Percentiles rank a stretch among this genome's conserved stretches.
These are phyloP conservation scores for Diplodus puntazzo DNA, from an alignment of 2,797 vertebrate species.

Conservation along the genomic window DNA sequence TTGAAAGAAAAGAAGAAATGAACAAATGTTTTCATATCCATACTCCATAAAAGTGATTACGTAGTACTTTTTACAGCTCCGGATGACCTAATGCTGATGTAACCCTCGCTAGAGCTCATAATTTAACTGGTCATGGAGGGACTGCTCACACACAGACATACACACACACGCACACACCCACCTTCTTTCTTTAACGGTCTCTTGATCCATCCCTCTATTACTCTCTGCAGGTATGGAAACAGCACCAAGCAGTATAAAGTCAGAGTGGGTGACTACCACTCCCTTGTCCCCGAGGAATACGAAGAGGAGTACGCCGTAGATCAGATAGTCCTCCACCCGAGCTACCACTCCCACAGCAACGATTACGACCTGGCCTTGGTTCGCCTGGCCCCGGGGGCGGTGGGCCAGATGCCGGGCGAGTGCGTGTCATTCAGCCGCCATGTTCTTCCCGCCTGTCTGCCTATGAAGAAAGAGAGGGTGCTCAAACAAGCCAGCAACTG, in stretches of 20 bases:
- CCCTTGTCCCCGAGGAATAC: slow-evolving; percentile 94
- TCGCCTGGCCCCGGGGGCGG: slow-evolving; percentile 84
- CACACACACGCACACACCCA: slow-evolving; percentile 13
- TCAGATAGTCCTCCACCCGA: slow-evolving; percentile 89
- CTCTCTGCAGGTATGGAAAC: slow-evolving; percentile 91
- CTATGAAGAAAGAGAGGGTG: slow-evolving; percentile 88
- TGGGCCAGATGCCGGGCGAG: slow-evolving; percentile 78
- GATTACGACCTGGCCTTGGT: slow-evolving; percentile 96
- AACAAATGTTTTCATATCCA: not conserved
- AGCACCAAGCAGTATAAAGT: slow-evolving; percentile 91
- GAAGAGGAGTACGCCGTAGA: slow-evolving; percentile 93
- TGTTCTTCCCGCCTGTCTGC: slow-evolving; percentile 93
- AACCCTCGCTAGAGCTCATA: not conserved
- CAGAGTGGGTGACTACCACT: slow-evolving; percentile 95
- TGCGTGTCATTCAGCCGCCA: slow-evolving; percentile 91
- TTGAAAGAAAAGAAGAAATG: not conserved
- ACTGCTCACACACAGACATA: not conserved
- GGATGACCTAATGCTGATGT: slow-evolving; percentile 15
- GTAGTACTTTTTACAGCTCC: slow-evolving; percentile 8
- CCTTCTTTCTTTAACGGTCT: not conserved
- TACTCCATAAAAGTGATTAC: not conserved
- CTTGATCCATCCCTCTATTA: not conserved
- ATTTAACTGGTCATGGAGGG: slow-evolving; percentile 13
- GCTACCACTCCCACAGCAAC: slow-evolving; percentile 89
- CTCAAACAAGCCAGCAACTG: slow-evolving; percentile 92